Evolutionary conservation across 2,113 vertebrate genomes (phyloP).

Genomic region (Odontesthes bonariensis): DNA sequence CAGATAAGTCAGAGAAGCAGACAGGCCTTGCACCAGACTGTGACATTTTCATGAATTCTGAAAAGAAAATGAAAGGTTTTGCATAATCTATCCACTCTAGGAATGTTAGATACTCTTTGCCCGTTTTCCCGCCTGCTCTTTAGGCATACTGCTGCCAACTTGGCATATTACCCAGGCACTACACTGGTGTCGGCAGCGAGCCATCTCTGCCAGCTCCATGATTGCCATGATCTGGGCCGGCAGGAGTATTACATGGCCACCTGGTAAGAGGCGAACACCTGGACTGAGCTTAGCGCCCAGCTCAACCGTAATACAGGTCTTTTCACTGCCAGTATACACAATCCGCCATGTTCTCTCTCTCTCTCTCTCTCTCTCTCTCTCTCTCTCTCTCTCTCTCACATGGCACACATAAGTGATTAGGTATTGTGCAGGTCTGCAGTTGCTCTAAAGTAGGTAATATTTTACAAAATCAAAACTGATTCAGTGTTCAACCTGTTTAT

Average conservation of each 20-base stretch:
- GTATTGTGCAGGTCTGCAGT: constrained; percentile 41
- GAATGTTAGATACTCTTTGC: constrained; percentile 36
- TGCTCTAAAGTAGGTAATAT: constrained; percentile 34
- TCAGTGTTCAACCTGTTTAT: constrained; percentile 18
- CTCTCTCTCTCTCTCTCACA: constrained; percentile 2
- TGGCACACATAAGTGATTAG: constrained; percentile 50
- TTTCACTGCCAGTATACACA: constrained; percentile 53
- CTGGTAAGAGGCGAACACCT: constrained; percentile 77
- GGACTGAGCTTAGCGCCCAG: constrained; percentile 69
- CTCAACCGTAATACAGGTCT: constrained; percentile 64
- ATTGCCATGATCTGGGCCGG: constrained; percentile 76
- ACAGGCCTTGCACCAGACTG: constrained; percentile 35
- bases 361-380: not conserved
- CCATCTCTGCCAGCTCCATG: constrained; percentile 68
- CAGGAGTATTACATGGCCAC: constrained; percentile 78
- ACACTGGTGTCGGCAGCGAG: constrained; percentile 53
- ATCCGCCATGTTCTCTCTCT: constrained; percentile 3
- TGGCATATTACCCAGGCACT: constrained; percentile 60
- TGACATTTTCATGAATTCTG: constrained; percentile 39
- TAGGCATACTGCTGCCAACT: constrained; percentile 62
- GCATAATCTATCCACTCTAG: constrained; percentile 39
- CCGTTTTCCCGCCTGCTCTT: constrained; percentile 53
- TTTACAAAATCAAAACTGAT: constrained; percentile 47
- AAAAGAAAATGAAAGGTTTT: constrained; percentile 46
- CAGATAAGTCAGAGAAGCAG: constrained; percentile 23